Evolutionary conservation across 2,888 invertebrate genomes (phyloP).

Genomic region (Polyploca ridens): DNA sequence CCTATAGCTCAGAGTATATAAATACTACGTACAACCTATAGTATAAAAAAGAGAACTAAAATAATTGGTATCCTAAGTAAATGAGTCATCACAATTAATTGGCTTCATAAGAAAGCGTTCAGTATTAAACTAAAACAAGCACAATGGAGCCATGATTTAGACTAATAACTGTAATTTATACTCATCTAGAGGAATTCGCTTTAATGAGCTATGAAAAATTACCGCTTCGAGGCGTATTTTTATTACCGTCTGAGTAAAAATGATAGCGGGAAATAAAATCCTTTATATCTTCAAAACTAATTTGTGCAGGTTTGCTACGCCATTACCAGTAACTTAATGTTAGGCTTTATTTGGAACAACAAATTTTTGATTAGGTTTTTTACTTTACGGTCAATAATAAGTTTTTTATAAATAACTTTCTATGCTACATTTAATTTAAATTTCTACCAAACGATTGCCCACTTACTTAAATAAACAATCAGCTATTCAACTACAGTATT

Average conservation of each 20-base stretch:
- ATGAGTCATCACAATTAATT: slow-evolving; percentile 3
- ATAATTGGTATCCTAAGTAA: background rate
- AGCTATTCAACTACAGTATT: slow-evolving; percentile 29
- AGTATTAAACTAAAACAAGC: slow-evolving; percentile 5
- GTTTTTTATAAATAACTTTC: too few relatives aligned
- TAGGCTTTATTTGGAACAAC: too few relatives aligned
- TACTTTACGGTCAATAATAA: too few relatives aligned
- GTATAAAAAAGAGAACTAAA: background rate
- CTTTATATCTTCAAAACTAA: background rate
- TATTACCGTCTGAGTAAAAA: background rate
- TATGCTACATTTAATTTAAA: background rate
- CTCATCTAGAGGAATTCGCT: slow-evolving; percentile 35
- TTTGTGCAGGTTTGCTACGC: too few relatives aligned
- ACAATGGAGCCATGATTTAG: slow-evolving; percentile 30
- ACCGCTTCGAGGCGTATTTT: slow-evolving; percentile 13
- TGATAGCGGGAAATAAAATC: background rate
- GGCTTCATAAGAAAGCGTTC: slow-evolving; percentile 9
- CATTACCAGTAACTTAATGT: too few relatives aligned
- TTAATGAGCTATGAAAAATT: slow-evolving; percentile 22
- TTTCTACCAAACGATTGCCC: background rate
- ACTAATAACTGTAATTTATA: slow-evolving; percentile 56
- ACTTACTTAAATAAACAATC: slow-evolving; percentile 6
- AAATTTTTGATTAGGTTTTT: too few relatives aligned
- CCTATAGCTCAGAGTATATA: too few relatives aligned
- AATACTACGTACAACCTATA: too few relatives aligned